Conservation (phyloP, 23 tunicate genomes). For the Styela clava region DNA sequence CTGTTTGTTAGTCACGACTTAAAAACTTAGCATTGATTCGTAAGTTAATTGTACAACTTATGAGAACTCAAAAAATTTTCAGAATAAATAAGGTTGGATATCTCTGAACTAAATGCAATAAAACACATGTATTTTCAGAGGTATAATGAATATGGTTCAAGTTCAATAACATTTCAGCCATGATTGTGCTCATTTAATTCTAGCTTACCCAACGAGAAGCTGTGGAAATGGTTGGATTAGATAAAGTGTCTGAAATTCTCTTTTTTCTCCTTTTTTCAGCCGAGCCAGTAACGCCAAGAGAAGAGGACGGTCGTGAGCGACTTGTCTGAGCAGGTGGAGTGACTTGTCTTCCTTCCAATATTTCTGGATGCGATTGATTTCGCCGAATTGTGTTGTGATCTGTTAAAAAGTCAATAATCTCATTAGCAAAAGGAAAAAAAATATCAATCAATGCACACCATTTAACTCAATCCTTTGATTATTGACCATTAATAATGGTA, state of each 20-base stretch:
- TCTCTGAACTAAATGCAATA: no score
- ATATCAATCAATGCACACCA: not conserved
- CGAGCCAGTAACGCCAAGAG: slow-evolving; percentile 3
- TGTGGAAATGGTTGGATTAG: not conserved
- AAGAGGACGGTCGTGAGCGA: slow-evolving; percentile 26
- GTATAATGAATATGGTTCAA: no score
- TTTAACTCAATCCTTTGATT: not conserved
- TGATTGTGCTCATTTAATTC: no score
- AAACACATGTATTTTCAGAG: no score
- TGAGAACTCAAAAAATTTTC: no score
- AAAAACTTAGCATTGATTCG: no score
- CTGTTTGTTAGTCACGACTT: no score
- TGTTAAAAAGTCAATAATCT: not conserved
- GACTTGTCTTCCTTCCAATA: not conserved
- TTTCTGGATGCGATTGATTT: slow-evolving; percentile 24
- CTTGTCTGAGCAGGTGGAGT: not conserved
- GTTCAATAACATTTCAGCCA: no score
- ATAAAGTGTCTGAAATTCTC: slow-evolving; percentile 13
- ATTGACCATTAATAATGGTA: no score
- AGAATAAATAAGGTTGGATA: no score
- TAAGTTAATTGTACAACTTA: no score
- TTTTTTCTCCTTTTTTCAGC: slow-evolving; percentile 20
- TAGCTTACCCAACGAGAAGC: slow-evolving; percentile 19
- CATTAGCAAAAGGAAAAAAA: not conserved
- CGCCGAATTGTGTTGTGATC: slow-evolving; percentile 25